A percentile compares a stretch with the other conserved stretches of the same genome.
Evolutionary conservation across 2,113 vertebrate species (phyloP).

Genomic region (Phoxinus phoxinus): DNA sequence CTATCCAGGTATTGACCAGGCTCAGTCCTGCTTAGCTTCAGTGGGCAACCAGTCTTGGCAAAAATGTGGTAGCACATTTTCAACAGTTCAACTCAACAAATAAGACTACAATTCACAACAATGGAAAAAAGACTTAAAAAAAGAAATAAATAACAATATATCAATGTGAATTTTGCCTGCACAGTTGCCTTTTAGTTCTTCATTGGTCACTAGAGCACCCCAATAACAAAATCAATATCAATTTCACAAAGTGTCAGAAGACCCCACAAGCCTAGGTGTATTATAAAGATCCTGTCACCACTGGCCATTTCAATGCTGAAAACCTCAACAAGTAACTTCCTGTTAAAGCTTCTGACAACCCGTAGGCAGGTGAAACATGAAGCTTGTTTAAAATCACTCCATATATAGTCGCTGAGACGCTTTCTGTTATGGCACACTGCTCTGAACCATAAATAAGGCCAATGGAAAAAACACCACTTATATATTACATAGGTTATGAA

Average conservation of each 20-base stretch:
- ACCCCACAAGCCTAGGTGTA: neutral
- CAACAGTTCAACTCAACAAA: neutral
- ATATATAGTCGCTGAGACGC: neutral
- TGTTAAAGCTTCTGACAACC: neutral
- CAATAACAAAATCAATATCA: slow-evolving; percentile 41
- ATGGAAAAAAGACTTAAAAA: neutral
- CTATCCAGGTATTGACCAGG: too few species aligned
- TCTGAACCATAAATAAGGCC: neutral
- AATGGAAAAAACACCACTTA: neutral
- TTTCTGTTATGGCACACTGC: neutral
- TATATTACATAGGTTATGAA: neutral
- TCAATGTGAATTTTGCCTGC: neutral
- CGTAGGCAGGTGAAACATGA: neutral
- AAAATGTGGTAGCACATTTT: neutral
- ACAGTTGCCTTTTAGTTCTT: neutral
- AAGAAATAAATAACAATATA: neutral
- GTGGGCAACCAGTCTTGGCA: too few species aligned
- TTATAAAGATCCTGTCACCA: slow-evolving; percentile 22
- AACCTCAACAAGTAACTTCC: neutral
- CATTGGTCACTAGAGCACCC: neutral
- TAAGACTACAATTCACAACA: neutral
- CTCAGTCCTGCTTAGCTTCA: too few species aligned
- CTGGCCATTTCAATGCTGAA: neutral
- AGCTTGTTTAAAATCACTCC: neutral
- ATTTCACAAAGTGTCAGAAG: slow-evolving; percentile 31